Base-by-base conservation (phyloP, 2,113 vertebrate species). In the Lethenteron camtschaticum region DNA sequence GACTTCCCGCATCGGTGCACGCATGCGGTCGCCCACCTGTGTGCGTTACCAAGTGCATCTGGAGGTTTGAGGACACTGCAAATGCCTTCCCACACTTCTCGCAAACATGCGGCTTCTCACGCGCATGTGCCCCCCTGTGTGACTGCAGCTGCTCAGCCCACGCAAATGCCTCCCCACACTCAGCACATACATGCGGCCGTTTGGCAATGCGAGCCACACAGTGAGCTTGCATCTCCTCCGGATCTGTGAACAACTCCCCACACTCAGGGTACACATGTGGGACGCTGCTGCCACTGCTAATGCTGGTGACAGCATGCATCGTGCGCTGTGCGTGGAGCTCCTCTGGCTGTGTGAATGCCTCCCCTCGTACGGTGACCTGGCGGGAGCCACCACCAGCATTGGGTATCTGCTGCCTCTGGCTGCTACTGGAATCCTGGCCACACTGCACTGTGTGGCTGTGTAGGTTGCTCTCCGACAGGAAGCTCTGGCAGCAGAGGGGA, bases 201-300 rank as follows among this genome's bases (percentile, higher is more conserved):
- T 66, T 24, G 24, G n/a, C 63, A 66, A 24, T 11, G 24, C 11
- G 63, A 24, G 24, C 24, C 10, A n/a, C 24, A n/a, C n/a, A 9
- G 63, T 66, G 63, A 66, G 63, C 63, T 24, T 66, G n/a, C 63
- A 66, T n/a, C n/a, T 66, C 24, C n/a, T 24, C n/a, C 63, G 63
- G 24, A n/a, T 66, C n/a, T 8, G n/a, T 24, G 24, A 66, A 66
- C n/a, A 9, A n/a, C 63, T 66, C 24, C 63, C 24, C 63, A 66
- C 63, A 66, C 10, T 16, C 10, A 66, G 63, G 24, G 24, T 24
- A 66, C 10, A 16, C 24, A 66, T 66, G 24, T 9, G 63, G 24
- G 63, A 66, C 41, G 41, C 41, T 41, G 41, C 41, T 41, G 41
- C 41, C 41, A 41, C 41, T 41, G 41, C 41, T 41, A 41, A 41